These are phyloP conservation scores for Neopipo cinnamomea DNA, from an alignment of 2,113 vertebrate species.

Conservation along the genomic window DNA sequence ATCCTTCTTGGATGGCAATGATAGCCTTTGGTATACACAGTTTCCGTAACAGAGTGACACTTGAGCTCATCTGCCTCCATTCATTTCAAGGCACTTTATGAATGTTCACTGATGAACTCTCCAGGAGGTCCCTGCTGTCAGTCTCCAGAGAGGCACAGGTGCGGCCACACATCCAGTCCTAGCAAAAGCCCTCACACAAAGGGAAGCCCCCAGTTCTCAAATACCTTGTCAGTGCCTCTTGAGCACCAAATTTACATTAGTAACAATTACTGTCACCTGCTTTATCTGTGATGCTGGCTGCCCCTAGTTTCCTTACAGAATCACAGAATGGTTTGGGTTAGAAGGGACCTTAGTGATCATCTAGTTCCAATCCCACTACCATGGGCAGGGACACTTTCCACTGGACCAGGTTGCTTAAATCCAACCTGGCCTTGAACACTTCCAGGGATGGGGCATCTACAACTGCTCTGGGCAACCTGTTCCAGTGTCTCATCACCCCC, in stretches of 20 bases:
- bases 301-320: neutral
- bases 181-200: neutral
- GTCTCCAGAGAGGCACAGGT: conserved; percentile 26
- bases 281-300: neutral
- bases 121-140: neutral
- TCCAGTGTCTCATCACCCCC: neutral
- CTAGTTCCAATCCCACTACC: neutral
- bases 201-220: neutral
- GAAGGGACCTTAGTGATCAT: neutral
- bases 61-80: conserved; percentile 30
- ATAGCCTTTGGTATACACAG: neutral
- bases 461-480: neutral
- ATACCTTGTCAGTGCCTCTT: neutral
- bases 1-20: neutral
- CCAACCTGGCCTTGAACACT: neutral
- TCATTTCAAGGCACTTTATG: neutral
- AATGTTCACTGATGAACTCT: conserved; percentile 33
- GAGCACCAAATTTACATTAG: neutral
- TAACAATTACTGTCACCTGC: neutral
- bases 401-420: neutral
- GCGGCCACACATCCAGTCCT: neutral
- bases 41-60: neutral
- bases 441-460: neutral
- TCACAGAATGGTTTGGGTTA: neutral
- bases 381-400: neutral